Percentiles rank a stretch among this genome's conserved stretches.
Conservation (phyloP, 2,797 vertebrate genomes). For the Chanos chanos region DNA sequence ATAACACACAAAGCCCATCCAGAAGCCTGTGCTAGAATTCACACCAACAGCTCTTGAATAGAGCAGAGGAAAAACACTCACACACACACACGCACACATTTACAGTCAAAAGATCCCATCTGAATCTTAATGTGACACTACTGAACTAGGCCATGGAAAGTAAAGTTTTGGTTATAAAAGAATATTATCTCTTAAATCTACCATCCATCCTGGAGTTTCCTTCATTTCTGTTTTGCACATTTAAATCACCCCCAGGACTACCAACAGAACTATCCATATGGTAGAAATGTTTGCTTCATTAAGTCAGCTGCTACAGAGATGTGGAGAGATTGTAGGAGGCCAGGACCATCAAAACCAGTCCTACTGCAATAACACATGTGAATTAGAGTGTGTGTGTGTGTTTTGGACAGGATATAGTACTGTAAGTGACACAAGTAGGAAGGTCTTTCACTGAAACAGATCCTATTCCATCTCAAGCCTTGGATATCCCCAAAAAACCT, state of each 20-base stretch:
- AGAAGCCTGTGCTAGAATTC: slow-evolving; percentile 17
- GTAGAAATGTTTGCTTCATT: slow-evolving; percentile 17
- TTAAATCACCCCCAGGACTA: slow-evolving; percentile 24
- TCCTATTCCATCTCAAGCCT: too few relatives aligned
- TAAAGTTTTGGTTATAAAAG: too few relatives aligned
- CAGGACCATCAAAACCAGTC: slow-evolving; percentile 38
- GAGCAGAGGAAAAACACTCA: neutral
- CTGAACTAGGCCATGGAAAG: too few relatives aligned
- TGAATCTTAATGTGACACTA: too few relatives aligned
- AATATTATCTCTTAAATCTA: too few relatives aligned
- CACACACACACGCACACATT: too few relatives aligned
- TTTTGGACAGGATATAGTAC: too few relatives aligned
- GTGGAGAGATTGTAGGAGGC: slow-evolving; percentile 16
- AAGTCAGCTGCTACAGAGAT: slow-evolving; percentile 34
- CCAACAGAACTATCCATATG: slow-evolving; percentile 33
- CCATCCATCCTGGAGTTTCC: neutral
- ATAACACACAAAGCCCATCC: slow-evolving; percentile 15
- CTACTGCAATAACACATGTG: slow-evolving; percentile 16
- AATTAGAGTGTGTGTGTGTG: slow-evolving; percentile 15
- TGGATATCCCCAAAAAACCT: too few relatives aligned
- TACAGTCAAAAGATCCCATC: too few relatives aligned
- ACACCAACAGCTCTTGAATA: slow-evolving; percentile 9
- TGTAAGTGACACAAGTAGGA: too few relatives aligned
- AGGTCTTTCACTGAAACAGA: too few relatives aligned
- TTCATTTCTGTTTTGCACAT: neutral